Evolutionary conservation across 2,113 vertebrate species (phyloP).

Genomic region (Thalassoma bifasciatum): DNA sequence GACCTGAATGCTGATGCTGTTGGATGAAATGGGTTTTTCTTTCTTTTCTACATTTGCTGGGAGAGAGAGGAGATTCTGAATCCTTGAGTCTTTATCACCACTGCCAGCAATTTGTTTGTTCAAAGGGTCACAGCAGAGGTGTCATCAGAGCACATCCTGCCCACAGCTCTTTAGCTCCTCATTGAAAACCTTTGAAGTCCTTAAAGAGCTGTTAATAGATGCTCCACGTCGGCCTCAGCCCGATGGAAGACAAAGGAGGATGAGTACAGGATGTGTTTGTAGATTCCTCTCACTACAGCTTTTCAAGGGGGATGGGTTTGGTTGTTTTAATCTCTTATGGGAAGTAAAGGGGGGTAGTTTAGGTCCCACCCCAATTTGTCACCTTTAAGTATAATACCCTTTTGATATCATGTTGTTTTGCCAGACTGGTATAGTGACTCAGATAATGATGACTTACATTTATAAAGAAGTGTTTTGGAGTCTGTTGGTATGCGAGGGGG

Average conservation of each 20-base stretch:
- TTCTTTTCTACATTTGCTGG: not conserved
- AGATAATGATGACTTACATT: not conserved
- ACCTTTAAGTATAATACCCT: not conserved
- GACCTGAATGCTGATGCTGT: not conserved
- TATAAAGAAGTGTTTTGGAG: too few species aligned
- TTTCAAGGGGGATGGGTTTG: not conserved
- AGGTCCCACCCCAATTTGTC: not conserved
- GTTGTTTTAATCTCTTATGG: not conserved
- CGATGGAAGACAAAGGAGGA: constrained; percentile 22
- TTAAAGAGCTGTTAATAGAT: constrained; percentile 63
- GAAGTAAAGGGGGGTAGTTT: not conserved
- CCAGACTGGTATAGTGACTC: not conserved
- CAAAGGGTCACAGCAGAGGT: constrained; percentile 24
- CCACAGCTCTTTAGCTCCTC: constrained; percentile 37
- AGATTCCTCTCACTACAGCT: not conserved
- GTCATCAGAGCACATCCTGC: constrained; percentile 51
- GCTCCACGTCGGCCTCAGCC: constrained; percentile 30
- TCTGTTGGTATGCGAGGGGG: too few species aligned
- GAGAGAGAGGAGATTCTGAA: not conserved
- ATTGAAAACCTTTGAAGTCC: constrained; percentile 67
- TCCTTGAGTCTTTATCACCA: constrained; percentile 33
- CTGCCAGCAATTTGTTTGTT: constrained; percentile 22
- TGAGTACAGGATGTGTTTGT: constrained; percentile 8
- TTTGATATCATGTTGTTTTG: constrained; percentile 8
- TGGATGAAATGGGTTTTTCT: not conserved